Conservation (phyloP, 2,888 invertebrate genomes). For the Drosophila dives region DNA sequence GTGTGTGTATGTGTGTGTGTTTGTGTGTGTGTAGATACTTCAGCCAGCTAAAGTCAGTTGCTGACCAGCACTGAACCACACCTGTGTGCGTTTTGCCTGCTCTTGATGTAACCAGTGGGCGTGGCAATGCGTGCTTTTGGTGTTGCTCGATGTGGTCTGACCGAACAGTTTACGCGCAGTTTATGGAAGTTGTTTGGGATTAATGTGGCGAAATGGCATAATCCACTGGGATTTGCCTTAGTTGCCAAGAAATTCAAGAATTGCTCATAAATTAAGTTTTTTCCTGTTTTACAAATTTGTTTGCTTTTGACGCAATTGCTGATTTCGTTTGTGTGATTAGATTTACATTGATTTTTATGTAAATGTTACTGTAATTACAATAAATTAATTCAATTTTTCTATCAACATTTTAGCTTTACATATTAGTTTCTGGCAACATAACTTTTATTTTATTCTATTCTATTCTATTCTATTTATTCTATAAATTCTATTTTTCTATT, state of each 20-base stretch:
- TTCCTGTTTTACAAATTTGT: background rate
- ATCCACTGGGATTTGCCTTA: constrained; percentile 75
- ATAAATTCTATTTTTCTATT: no score
- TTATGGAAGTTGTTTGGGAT: constrained; percentile 65
- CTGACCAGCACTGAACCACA: constrained; percentile 57
- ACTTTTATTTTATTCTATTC: background rate
- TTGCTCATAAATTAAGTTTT: background rate
- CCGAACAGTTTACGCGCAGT: constrained; percentile 52
- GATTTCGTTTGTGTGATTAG: background rate
- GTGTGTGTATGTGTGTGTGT: constrained; percentile 21
- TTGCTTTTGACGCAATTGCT: background rate
- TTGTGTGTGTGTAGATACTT: constrained; percentile 35
- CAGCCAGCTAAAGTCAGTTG: constrained; percentile 55
- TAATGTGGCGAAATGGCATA: constrained; percentile 65
- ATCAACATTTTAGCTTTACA: background rate
- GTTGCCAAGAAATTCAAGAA: constrained; percentile 23
- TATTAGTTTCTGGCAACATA: background rate
- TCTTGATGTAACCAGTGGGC: constrained; percentile 38
- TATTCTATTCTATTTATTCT: no score
- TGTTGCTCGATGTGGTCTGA: constrained; percentile 11
- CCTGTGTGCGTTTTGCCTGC: constrained; percentile 54
- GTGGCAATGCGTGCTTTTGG: constrained; percentile 32
- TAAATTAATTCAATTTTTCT: background rate
- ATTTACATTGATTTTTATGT: background rate
- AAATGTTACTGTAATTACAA: background rate